These are phyloP conservation scores for Lithobius niger DNA, from an alignment of 1,140 invertebrate genomes.

Conservation along the genomic window DNA sequence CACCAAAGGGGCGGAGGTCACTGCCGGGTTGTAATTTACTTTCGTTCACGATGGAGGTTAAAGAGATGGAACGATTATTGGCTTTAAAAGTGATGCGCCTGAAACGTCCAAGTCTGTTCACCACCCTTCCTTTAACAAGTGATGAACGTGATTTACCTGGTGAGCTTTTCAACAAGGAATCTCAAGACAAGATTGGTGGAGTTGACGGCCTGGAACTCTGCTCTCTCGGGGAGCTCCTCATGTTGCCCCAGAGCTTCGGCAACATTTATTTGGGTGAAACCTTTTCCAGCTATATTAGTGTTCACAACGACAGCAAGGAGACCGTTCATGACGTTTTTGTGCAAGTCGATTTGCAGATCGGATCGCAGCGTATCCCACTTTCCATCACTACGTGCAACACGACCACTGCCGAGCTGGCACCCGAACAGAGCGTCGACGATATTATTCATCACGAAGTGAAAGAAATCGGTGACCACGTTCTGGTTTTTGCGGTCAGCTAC, in stretches of 20 bases:
- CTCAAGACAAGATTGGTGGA: slow-evolving; percentile 61
- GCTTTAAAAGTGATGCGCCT: slow-evolving; percentile 98
- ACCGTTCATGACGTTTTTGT: slow-evolving; percentile 64
- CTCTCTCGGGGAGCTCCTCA: slow-evolving; percentile 58
- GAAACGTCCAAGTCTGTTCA: slow-evolving; percentile 69
- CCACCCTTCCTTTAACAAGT: slow-evolving; percentile 58
- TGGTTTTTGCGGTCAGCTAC: slow-evolving; percentile 93
- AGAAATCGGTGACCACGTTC: slow-evolving; percentile 90
- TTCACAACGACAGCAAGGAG: slow-evolving; percentile 85
- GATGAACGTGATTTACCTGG: slow-evolving; percentile 72
- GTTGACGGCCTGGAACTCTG: slow-evolving; percentile 60
- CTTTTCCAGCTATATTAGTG: slow-evolving; percentile 92
- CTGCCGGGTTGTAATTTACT: too few species aligned
- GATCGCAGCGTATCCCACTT: slow-evolving; percentile 65
- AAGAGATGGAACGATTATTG: too few species aligned
- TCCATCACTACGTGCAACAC: slow-evolving; percentile 46
- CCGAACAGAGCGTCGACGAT: slow-evolving; percentile 81
- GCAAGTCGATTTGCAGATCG: slow-evolving; percentile 82
- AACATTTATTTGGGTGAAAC: slow-evolving; percentile 87
- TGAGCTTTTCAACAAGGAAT: slow-evolving; percentile 56
- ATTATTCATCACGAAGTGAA: slow-evolving; percentile 97
- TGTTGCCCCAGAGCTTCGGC: slow-evolving; percentile 89
- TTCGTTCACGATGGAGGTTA: too few species aligned
- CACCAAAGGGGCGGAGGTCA: too few species aligned
- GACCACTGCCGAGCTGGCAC: slow-evolving; percentile 47